phyloP scores from a whole-genome alignment of 1,140 invertebrate species.

The Glossosoma conforme region DNA sequence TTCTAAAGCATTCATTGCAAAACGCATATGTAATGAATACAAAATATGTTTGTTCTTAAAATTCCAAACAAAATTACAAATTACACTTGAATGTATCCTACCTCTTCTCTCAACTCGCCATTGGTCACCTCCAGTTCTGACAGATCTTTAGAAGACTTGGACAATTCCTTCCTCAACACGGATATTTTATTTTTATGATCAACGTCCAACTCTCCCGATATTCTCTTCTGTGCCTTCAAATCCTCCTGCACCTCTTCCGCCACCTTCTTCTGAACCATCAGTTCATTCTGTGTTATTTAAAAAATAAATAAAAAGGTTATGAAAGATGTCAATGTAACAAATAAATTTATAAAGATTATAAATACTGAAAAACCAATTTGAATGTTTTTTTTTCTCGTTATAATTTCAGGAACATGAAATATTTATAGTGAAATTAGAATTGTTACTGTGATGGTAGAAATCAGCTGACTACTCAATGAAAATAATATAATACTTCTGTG shows the following conservation, averaged over 20 bases:
- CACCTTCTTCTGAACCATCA: conserved; percentile 39
- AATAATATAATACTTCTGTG: no score
- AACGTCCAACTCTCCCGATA: conserved; percentile 45
- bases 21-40: no score
- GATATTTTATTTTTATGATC: conserved; percentile 46
- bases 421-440: no score
- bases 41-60: not conserved
- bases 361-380: no score
- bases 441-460: no score
- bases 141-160: conserved; percentile 47
- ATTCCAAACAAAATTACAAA: not conserved
- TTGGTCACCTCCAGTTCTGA: conserved; percentile 56
- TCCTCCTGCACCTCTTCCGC: conserved; percentile 45
- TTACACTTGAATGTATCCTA: conserved; percentile 29
- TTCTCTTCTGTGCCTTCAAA: conserved; percentile 41
- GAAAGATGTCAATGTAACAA: not conserved
- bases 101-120: conserved; percentile 54
- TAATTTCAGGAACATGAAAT: no score
- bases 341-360: no score
- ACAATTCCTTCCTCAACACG: conserved; percentile 46
- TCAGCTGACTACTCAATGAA: no score
- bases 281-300: conserved; percentile 43
- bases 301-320: conserved; percentile 1
- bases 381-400: no score
- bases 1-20: no score